Conservation (phyloP, 2,888 invertebrate genomes). For the Philereme transversata region DNA sequence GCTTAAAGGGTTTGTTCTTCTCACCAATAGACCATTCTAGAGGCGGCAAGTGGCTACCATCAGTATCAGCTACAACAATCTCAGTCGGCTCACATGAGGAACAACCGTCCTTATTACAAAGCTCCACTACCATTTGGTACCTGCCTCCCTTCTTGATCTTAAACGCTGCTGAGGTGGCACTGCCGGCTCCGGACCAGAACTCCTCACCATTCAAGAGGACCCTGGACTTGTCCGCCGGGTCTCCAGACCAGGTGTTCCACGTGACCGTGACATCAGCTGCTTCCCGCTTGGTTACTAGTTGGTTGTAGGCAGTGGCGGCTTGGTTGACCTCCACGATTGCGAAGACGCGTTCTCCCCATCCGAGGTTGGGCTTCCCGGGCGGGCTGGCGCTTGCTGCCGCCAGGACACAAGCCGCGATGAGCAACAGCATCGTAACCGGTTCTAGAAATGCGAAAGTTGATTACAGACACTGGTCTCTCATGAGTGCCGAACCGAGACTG, state of each 20-base stretch:
- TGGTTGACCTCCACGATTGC: constrained; percentile 78
- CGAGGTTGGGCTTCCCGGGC: constrained; percentile 72
- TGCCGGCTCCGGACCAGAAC: constrained; percentile 66
- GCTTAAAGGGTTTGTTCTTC: constrained; percentile 76
- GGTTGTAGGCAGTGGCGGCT: constrained; percentile 79
- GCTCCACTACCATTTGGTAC: constrained; percentile 73
- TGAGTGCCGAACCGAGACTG: constrained; percentile 68
- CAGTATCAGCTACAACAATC: constrained; percentile 76
- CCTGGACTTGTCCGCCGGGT: constrained; percentile 65
- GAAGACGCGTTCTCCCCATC: constrained; percentile 78
- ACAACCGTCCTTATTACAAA: constrained; percentile 75
- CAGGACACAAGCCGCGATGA: constrained; percentile 53
- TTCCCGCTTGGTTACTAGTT: constrained; percentile 69
- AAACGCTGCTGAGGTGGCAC: constrained; percentile 69
- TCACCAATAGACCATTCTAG: constrained; percentile 69
- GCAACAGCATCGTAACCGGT: constrained; percentile 69
- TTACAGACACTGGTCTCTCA: constrained; percentile 57
- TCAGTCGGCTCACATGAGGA: constrained; percentile 70
- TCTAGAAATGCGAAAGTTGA: constrained; percentile 61
- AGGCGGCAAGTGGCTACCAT: constrained; percentile 78
- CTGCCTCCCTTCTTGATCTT: constrained; percentile 76
- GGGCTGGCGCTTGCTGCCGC: constrained; percentile 57
- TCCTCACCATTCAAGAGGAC: constrained; percentile 68
- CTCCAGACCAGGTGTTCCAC: constrained; percentile 79
- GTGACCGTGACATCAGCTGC: constrained; percentile 75